Evolutionary conservation across 2,888 invertebrate species (phyloP).

Genomic region (Tiphia femorata): DNA sequence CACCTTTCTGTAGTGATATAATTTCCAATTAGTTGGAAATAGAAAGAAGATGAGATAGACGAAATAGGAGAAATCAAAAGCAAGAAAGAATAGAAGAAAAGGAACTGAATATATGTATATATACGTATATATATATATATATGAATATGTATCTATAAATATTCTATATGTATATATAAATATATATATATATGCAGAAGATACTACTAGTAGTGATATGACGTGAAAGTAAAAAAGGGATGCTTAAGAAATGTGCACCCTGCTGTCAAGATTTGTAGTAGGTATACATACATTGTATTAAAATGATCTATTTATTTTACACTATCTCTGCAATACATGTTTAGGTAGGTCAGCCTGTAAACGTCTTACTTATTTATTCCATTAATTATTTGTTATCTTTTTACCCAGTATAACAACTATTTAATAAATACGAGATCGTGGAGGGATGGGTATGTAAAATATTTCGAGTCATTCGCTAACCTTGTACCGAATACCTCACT

Average conservation of each 20-base stretch:
- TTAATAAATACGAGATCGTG: constrained; percentile 56
- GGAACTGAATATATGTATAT: constrained; percentile 25
- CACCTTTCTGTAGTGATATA: constrained; percentile 9
- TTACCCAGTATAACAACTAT: constrained; percentile 48
- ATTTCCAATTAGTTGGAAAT: constrained; percentile 29
- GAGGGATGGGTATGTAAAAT: constrained; percentile 54
- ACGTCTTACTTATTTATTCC: constrained; percentile 47
- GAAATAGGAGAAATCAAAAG: constrained; percentile 19
- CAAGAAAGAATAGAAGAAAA: constrained; percentile 27
- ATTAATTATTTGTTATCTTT: constrained; percentile 44
- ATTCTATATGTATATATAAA: no score
- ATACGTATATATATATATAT: no score
- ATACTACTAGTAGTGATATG: constrained; percentile 43
- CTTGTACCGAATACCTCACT: constrained; percentile 39
- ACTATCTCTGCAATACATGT: constrained; percentile 47
- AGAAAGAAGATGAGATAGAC: constrained; percentile 31
- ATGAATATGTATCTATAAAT: no score
- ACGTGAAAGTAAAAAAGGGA: constrained; percentile 46
- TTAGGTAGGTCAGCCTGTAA: constrained; percentile 50
- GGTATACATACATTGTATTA: constrained; percentile 52
- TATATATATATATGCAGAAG: no score
- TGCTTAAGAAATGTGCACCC: constrained; percentile 48
- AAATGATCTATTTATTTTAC: constrained; percentile 49
- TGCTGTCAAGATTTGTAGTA: constrained; percentile 48
- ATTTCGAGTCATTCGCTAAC: constrained; percentile 42